These are phyloP conservation scores for Mimas tiliae DNA, from an alignment of 2,888 invertebrate species.

Conservation along the genomic window DNA sequence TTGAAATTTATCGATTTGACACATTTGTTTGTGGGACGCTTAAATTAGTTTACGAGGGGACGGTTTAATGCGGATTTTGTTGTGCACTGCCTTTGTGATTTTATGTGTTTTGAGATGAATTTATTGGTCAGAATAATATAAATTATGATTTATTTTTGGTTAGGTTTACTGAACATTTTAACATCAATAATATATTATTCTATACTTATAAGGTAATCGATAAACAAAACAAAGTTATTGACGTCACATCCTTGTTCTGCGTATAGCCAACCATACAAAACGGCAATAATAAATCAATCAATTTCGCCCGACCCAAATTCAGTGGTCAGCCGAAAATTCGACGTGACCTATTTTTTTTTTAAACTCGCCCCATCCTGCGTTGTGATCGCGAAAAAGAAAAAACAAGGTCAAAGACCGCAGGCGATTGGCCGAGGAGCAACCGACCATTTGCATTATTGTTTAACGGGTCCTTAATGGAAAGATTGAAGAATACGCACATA, in stretches of 20 bases:
- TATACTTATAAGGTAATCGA: too few species aligned
- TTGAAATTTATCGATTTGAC: conserved; percentile 54
- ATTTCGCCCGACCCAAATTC: conserved; percentile 69
- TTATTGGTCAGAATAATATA: neutral
- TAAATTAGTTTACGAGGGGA: conserved; percentile 21
- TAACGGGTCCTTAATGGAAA: conserved; percentile 67
- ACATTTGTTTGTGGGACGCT: conserved; percentile 15
- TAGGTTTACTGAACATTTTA: too few species aligned
- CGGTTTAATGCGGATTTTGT: conserved; percentile 14
- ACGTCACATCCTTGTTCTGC: conserved; percentile 22
- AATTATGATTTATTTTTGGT: neutral
- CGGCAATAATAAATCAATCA: conserved; percentile 54
- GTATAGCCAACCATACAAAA: conserved; percentile 11
- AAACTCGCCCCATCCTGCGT: conserved; percentile 52
- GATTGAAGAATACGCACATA: conserved; percentile 77
- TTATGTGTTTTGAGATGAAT: neutral
- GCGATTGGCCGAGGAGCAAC: conserved; percentile 45
- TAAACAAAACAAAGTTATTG: neutral
- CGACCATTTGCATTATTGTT: conserved; percentile 61
- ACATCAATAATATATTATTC: neutral
- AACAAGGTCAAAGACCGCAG: conserved; percentile 62
- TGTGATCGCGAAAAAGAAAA: conserved; percentile 55
- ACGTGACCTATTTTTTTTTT: conserved; percentile 73
- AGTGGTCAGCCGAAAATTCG: conserved; percentile 52
- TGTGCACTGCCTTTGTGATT: neutral